Evolutionary conservation across 2,797 vertebrate genomes (phyloP), one percentile per base, ranked within the genome.

Genomic region (Dermochelys coriacea): DNA sequence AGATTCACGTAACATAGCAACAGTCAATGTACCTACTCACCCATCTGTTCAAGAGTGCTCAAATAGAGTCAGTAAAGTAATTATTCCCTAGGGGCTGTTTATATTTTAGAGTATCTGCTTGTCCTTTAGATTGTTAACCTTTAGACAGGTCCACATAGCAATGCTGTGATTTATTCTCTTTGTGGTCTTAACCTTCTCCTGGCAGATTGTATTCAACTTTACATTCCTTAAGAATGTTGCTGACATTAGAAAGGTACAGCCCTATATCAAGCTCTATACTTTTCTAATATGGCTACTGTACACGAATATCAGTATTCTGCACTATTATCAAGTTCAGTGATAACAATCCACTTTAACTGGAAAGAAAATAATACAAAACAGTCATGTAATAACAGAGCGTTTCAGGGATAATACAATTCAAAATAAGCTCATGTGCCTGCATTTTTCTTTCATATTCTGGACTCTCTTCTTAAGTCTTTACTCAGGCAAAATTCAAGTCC

Each of bases 141-240:
- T 98, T 98, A 97, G 95, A 88, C 96, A 95, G 93, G 97, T 96
- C 96, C 85, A 85, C 93, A 95, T 96, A 96, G 95, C 77, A 1
- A 97, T 91, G 92, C 87, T 86, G 79, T 98, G 98, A 98, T 98
- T 98, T 98, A 98, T 98, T 97, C 93, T 91, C 90, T 96, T 93
- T 97, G 91, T 97, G 97, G 86, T 97, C 96, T 98, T 98, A 98
- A 98, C 98, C 98, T 98, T 98, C 97, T 96, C 89, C 92, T 95
- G 96, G 94, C 78, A 93, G 89, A 95, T 96, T 47, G 74, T 86
- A 92, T 95, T 96, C 94, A 97, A 90, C 85, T 77, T 97, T 96
- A 93, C 90, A 82, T 94, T 96, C 57, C 1, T 6, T 75, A 94
- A 95, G 96, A 98, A 96, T 97, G 95, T 92, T 93, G 95, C 80